phyloP scores from a whole-genome alignment of 1,140 invertebrate genomes.

The Zaprionus inermis region DNA sequence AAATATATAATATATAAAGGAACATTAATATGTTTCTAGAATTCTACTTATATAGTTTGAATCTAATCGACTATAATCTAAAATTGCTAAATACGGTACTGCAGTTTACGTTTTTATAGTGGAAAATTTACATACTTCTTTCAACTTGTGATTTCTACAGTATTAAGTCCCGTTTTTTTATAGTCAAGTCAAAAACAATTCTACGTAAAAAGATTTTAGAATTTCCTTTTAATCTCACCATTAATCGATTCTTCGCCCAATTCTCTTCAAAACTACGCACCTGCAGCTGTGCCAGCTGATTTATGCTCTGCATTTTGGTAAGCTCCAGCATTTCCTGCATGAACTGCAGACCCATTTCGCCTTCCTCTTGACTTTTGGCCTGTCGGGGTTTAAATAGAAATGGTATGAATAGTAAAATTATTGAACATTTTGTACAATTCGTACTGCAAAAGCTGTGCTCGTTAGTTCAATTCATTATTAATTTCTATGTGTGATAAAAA shows the following conservation, averaged over 20 bases:
- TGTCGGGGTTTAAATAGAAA: constrained; percentile 75
- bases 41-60: neutral
- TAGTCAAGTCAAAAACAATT: neutral
- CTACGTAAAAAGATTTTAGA: neutral
- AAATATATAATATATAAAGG: neutral
- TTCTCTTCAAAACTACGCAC: constrained; percentile 49
- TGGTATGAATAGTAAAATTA: neutral
- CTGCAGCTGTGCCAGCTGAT: constrained; percentile 86
- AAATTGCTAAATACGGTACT: neutral
- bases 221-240: constrained; percentile 21
- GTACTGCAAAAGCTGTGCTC: too few relatives aligned
- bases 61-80: neutral
- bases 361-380: constrained; percentile 93
- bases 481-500: too few relatives aligned
- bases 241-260: constrained; percentile 14
- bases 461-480: too few relatives aligned
- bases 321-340: constrained; percentile 99
- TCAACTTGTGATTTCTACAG: neutral
- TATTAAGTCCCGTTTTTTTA: neutral
- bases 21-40: neutral
- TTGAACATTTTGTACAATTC: neutral
- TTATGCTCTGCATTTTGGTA: constrained; percentile 89
- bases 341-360: constrained; percentile 96
- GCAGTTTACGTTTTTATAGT: neutral
- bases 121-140: neutral